Conservation (phyloP, 2,888 invertebrate species). For the Ariolimax columbianus region DNA sequence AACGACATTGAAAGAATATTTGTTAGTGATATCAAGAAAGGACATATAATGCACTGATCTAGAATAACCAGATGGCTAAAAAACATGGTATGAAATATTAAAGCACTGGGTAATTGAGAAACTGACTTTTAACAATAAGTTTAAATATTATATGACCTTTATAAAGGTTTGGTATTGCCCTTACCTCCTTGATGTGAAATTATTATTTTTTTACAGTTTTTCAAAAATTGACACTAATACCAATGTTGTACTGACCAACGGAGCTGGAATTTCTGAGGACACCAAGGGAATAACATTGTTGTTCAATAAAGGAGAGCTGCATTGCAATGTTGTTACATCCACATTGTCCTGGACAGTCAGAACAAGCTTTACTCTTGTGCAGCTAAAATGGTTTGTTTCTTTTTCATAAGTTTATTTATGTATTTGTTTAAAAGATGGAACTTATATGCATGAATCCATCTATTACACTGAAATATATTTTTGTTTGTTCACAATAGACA, state of each 20-base stretch:
- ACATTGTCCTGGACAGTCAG: conserved; percentile 6
- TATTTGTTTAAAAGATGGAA: background rate
- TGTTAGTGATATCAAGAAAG: no score
- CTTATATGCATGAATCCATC: background rate
- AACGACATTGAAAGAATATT: no score
- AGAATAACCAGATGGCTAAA: no score
- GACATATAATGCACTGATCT: no score
- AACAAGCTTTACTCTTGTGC: background rate
- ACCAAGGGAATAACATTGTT: conserved; percentile 14
- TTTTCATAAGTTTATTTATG: background rate
- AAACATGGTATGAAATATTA: no score
- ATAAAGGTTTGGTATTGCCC: no score
- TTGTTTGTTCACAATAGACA: no score
- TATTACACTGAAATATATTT: no score
- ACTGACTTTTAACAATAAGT: no score
- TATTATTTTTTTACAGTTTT: conserved; percentile 8
- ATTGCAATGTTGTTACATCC: conserved; percentile 7
- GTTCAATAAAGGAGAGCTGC: background rate
- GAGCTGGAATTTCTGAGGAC: background rate
- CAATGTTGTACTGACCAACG: conserved; percentile 9
- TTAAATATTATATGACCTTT: no score
- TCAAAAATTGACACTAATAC: background rate
- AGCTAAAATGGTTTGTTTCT: background rate
- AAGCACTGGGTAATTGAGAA: no score
- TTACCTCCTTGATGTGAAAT: no score